A percentile compares a stretch with the other conserved stretches of the same genome.
phyloP scores from a whole-genome alignment of 2,797 vertebrate species.

The Girardinus metallicus region DNA sequence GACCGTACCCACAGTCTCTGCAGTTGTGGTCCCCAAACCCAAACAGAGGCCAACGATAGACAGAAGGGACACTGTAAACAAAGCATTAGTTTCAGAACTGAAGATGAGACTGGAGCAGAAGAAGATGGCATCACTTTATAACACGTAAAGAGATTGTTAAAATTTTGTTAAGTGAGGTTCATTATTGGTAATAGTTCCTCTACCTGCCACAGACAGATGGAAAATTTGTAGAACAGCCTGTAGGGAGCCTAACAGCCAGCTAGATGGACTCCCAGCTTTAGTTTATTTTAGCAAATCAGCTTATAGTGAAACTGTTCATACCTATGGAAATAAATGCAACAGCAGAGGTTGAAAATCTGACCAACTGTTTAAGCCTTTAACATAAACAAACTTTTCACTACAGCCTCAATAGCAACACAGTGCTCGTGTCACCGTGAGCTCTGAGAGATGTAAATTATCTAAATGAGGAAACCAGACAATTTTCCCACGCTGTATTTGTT shows the following conservation, averaged over 20 bases:
- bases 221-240: background rate
- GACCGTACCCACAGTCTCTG: conserved; percentile 86
- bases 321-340: background rate
- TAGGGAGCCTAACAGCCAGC: background rate
- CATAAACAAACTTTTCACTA: background rate
- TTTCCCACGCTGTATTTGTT: background rate
- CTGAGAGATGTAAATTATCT: background rate
- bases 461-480: background rate
- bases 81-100: conserved; percentile 93
- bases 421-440: background rate
- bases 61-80: conserved; percentile 78
- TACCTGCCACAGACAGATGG: background rate
- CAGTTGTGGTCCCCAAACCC: conserved; percentile 77
- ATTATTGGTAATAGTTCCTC: background rate
- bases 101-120: conserved; percentile 93
- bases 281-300: background rate
- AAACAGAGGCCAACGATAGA: conserved; percentile 66
- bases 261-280: background rate
- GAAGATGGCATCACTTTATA: conserved; percentile 65
- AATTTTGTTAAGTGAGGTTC: background rate
- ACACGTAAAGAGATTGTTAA: background rate
- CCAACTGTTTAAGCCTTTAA: background rate
- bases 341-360: background rate
- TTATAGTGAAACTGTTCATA: background rate
- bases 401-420: background rate